Percentiles rank a stretch among this genome's conserved stretches.
These are phyloP conservation scores for Orussus abietinus DNA, from an alignment of 1,140 invertebrate genomes.

Conservation along the genomic window DNA sequence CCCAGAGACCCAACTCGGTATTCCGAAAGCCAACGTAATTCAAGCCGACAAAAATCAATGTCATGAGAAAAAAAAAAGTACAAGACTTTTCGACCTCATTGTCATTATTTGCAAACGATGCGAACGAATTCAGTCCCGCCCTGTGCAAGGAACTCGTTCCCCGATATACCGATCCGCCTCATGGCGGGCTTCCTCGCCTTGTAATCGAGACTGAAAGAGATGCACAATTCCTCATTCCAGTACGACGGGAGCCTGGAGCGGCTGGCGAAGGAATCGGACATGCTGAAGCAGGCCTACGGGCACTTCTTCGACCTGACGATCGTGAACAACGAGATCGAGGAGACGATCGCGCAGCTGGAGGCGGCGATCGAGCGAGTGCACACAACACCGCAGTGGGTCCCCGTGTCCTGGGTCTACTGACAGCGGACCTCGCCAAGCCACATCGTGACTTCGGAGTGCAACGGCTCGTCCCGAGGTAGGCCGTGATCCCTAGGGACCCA, in stretches of 20 bases:
- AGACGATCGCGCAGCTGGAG: constrained; percentile 91
- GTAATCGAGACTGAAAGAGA: no score
- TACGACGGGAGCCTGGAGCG: constrained; percentile 95
- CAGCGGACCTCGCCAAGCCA: constrained; percentile 53
- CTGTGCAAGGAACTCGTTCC: no score
- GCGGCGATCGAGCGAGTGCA: constrained; percentile 85
- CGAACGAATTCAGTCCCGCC: no score
- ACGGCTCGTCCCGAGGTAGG: constrained; percentile 45
- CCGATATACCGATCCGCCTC: no score
- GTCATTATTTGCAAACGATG: no score
- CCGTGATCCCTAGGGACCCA: constrained; percentile 39
- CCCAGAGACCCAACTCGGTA: no score
- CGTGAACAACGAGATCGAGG: constrained; percentile 99
- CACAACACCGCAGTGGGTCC: constrained; percentile 91
- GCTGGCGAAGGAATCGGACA: constrained; percentile 91
- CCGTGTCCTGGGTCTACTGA: constrained; percentile 94
- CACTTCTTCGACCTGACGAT: constrained; percentile 98
- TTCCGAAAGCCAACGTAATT: no score
- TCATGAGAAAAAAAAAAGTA: no score
- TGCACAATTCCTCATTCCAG: constrained; percentile 62
- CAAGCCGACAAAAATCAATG: no score
- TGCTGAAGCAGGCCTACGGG: constrained; percentile 91
- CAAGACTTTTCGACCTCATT: no score
- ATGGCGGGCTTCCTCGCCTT: not conserved
- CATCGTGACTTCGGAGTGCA: constrained; percentile 38